These are phyloP conservation scores for Aeoliscus strigatus DNA, from an alignment of 2,797 vertebrate species.

Conservation along the genomic window DNA sequence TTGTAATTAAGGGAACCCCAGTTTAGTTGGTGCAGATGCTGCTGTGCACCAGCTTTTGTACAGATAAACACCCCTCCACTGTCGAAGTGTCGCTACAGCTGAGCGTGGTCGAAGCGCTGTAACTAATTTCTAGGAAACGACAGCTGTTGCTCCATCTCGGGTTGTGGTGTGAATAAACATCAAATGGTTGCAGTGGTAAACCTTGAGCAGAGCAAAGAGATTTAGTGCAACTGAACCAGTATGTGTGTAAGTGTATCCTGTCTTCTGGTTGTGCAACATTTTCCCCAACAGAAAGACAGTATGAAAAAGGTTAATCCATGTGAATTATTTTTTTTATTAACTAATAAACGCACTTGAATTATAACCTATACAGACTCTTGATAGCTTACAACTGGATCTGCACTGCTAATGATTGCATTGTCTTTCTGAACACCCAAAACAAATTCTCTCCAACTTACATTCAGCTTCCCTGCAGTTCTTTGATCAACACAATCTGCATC, in stretches of 20 bases:
- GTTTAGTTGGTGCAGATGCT: conserved; percentile 14
- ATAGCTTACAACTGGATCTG: conserved; percentile 26
- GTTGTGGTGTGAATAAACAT: conserved; percentile 35
- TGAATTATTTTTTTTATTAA: conserved; percentile 18
- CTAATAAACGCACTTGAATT: not conserved
- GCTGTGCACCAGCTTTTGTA: conserved; percentile 29
- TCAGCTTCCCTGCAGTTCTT: not conserved
- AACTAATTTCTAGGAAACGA: conserved; percentile 60
- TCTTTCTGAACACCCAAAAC: not conserved
- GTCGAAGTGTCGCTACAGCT: conserved; percentile 28
- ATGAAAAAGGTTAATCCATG: conserved; percentile 23
- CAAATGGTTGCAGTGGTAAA: conserved; percentile 17
- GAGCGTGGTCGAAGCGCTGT: conserved; percentile 3
- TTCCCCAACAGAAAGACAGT: conserved; percentile 14
- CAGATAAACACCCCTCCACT: conserved; percentile 6
- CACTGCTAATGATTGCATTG: not conserved
- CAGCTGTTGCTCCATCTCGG: conserved; percentile 8
- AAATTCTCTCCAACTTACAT: too few species aligned
- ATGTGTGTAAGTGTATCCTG: not conserved
- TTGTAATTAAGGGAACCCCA: conserved; percentile 18
- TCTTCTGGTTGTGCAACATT: not conserved
- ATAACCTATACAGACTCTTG: not conserved
- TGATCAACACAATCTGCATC: not conserved
- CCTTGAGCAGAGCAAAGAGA: not conserved
- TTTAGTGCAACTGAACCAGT: not conserved